Base-by-base conservation (phyloP, 2,113 vertebrate species). In the Nyctibius bracteatus region DNA sequence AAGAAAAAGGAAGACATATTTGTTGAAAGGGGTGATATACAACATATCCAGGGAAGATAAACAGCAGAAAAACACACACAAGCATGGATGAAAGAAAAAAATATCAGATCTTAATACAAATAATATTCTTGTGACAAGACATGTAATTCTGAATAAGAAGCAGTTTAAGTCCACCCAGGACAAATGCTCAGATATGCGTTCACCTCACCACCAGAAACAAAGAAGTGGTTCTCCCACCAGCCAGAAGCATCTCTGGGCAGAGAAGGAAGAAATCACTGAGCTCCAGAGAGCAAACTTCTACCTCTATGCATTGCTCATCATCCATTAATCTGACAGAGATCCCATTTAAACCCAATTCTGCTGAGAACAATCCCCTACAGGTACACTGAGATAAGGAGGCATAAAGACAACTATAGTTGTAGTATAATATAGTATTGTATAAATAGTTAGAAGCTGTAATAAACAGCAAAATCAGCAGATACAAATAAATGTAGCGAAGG, bases 151-250 rank as follows among this genome's bases (percentile, higher is more conserved):
- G 61, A 37, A 51, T 66, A 74, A 65, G 44, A 30, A 62, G n/a
- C 28, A 44, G 46, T 41, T 54, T 49, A 31, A 81, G 24, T 54
- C 43, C 44, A 59, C 33, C 27, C 72, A 89, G 37, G 17, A 85
- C 65, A 46, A 31, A 46, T 12, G 30, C 54, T 57, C 23, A 51
- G 63, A 35, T 43, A 49, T 1, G 0, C 0, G 0, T 28, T 75
- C 57, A 49, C 19, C 33, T 52, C 25, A 44, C 43, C 33, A 68
- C 78, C 24, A 46, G 37, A 67, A 88, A 25, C 22, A 59, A 66
- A 49, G 13, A 83, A 23, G 13, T 2, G 1, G 20, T 15, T 78
- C 31, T 35, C 27, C 17, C 52, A 37, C 28, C 47, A 75, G 27
- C 41, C 80, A 66, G 70, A 9, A 80, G 14, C 47, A 37, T 27